Evolutionary conservation across 2,113 vertebrate genomes (phyloP).

Genomic region (Ailurus styani): DNA sequence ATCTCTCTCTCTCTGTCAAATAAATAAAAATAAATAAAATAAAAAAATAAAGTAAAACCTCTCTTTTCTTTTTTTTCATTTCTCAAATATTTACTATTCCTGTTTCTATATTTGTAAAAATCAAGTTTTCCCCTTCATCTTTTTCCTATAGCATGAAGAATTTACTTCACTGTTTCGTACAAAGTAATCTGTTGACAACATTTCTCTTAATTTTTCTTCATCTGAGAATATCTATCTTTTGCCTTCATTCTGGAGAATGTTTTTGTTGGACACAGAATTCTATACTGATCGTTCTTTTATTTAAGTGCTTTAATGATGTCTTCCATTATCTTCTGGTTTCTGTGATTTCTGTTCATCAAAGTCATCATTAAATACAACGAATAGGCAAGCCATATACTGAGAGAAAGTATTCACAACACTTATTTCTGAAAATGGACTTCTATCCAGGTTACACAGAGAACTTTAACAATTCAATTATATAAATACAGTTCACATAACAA

Average conservation of each 20-base stretch:
- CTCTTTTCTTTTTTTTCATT: background rate
- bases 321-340: background rate
- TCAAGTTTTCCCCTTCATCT: background rate
- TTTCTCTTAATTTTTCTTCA: background rate
- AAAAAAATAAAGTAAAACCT: background rate
- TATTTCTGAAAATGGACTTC: background rate
- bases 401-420: background rate
- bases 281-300: background rate
- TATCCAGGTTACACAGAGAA: background rate
- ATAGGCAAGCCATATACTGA: background rate
- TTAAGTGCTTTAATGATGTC: background rate
- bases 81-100: background rate
- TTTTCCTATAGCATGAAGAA: background rate
- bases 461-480: background rate
- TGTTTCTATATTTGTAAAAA: background rate
- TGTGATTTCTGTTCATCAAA: background rate
- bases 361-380: background rate
- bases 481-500: background rate
- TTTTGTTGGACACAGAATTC: background rate
- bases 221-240: background rate
- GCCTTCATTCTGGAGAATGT: background rate
- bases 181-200: background rate
- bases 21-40: too few relatives aligned
- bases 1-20: too few relatives aligned
- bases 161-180: background rate